Conservation (phyloP, 2,797 vertebrate genomes). For the Paedocypris micromegethes region DNA sequence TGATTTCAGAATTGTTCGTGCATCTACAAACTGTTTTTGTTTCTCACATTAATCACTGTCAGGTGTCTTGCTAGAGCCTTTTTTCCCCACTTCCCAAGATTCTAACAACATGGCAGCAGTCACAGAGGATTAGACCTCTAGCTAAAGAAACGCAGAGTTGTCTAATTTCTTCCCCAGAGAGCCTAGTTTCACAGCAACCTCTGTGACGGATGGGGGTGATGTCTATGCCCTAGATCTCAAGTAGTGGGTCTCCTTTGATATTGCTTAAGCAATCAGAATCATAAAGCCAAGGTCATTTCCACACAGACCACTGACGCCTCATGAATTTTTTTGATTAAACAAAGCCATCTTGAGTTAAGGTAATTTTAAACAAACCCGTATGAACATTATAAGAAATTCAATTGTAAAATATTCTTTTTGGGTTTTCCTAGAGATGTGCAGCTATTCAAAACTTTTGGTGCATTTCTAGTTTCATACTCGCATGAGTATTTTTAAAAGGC, state of each 20-base stretch:
- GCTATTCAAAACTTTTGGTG: too few relatives aligned
- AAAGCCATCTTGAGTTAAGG: conserved; percentile 60
- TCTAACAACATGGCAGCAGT: conserved; percentile 31
- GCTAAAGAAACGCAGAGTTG: conserved; percentile 43
- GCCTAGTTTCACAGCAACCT: conserved; percentile 54
- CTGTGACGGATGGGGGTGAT: conserved; percentile 63
- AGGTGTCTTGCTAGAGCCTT: conserved; percentile 22
- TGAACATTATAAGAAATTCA: conserved; percentile 4
- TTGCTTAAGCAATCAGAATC: conserved; percentile 57
- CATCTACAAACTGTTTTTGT: conserved; percentile 13
- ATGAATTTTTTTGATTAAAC: conserved; percentile 74
- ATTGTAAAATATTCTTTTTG: neutral
- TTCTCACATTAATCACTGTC: conserved; percentile 33
- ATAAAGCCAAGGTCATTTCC: conserved; percentile 69
- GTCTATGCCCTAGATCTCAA: conserved; percentile 67
- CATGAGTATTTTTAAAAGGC: too few relatives aligned
- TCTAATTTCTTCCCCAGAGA: conserved; percentile 56
- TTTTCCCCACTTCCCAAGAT: conserved; percentile 20
- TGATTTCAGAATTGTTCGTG: neutral
- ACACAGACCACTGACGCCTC: conserved; percentile 56
- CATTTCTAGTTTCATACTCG: too few relatives aligned
- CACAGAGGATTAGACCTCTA: conserved; percentile 47
- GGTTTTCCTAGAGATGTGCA: too few relatives aligned
- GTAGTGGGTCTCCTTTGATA: conserved; percentile 70
- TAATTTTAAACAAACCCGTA: conserved; percentile 55